Evolutionary conservation across 2,797 vertebrate species (phyloP).

Genomic region (Tadarida brasiliensis): DNA sequence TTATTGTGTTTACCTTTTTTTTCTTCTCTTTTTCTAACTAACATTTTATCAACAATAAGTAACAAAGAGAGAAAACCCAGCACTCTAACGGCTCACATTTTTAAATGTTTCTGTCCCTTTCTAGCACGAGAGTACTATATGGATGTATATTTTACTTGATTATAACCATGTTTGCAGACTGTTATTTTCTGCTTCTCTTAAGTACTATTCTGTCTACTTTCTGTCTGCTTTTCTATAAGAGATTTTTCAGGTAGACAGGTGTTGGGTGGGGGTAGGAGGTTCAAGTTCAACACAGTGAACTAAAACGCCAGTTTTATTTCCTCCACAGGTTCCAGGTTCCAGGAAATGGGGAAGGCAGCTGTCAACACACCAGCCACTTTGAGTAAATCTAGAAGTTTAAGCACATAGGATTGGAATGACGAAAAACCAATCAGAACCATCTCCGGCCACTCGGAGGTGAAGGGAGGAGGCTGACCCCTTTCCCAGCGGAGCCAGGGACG

Average conservation of each 20-base stretch:
- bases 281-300: neutral
- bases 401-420: neutral
- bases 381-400: neutral
- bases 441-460: neutral
- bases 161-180: neutral
- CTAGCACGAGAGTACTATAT: neutral
- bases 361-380: neutral
- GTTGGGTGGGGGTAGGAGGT: neutral
- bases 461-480: neutral
- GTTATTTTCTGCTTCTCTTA: neutral
- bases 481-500: neutral
- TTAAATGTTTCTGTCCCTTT: neutral
- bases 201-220: neutral
- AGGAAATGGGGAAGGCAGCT: neutral
- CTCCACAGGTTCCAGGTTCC: neutral
- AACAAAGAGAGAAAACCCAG: neutral
- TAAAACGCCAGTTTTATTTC: neutral
- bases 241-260: neutral
- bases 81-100: neutral
- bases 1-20: neutral
- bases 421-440: neutral
- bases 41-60: neutral
- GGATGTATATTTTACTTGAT: neutral
- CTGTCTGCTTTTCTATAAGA: neutral
- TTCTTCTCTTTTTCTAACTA: constrained; percentile 12